phyloP scores from a whole-genome alignment of 2,113 vertebrate genomes.

The Ciconia boyciana region DNA sequence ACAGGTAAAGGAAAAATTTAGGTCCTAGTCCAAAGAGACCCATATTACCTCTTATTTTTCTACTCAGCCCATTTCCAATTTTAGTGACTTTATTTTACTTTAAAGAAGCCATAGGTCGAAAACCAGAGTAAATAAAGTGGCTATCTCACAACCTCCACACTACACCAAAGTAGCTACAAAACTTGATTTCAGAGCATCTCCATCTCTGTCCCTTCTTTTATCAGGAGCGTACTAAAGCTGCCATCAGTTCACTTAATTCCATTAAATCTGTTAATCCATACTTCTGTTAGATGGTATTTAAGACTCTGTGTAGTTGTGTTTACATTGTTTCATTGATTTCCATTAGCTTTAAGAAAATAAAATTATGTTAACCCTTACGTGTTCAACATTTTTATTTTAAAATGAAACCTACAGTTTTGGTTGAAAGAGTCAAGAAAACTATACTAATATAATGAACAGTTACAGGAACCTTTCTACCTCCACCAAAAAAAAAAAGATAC shows the following conservation, averaged over 20 bases:
- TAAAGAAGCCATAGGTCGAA: neutral
- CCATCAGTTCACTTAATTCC: neutral
- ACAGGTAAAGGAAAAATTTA: neutral
- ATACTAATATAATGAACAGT: neutral
- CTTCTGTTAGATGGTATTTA: neutral
- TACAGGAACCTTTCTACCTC: neutral
- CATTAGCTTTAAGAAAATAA: neutral
- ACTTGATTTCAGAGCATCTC: neutral
- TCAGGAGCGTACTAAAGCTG: neutral
- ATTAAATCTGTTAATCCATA: neutral
- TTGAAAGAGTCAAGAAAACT: neutral
- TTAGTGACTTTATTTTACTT: neutral
- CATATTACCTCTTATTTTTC: neutral
- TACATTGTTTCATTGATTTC: neutral
- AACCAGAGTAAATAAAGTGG: neutral
- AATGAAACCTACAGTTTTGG: neutral
- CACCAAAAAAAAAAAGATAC: neutral
- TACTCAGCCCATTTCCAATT: neutral
- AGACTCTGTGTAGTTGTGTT: neutral
- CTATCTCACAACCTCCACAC: fast-evolving
- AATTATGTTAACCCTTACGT: neutral
- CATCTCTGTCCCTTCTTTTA: neutral
- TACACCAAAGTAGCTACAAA: neutral
- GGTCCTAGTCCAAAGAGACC: neutral
- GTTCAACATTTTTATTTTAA: neutral